Percentiles rank a stretch among this genome's conserved stretches.
These are phyloP conservation scores for Labeo rohita DNA, from an alignment of 2,113 vertebrate species.

Conservation along the genomic window DNA sequence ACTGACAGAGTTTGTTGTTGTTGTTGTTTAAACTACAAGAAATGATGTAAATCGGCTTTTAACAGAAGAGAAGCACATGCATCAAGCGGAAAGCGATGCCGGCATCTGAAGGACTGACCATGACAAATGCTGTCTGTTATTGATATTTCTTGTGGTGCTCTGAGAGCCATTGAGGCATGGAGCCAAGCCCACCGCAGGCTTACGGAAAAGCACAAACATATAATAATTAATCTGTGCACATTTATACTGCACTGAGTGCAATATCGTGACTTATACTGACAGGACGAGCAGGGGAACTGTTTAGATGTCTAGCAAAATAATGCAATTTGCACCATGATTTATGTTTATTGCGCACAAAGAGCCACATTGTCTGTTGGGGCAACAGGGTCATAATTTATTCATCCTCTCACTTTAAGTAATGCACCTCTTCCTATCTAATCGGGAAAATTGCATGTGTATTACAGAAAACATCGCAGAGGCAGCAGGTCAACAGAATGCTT, in stretches of 20 bases:
- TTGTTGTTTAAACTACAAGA: not conserved
- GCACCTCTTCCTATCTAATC: slow-evolving; percentile 6
- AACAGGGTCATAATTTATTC: slow-evolving; percentile 25
- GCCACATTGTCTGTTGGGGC: not conserved
- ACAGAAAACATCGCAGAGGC: slow-evolving; percentile 5
- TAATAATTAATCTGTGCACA: slow-evolving; percentile 32
- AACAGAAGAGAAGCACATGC: not conserved
- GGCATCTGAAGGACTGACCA: not conserved
- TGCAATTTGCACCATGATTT: slow-evolving; percentile 19
- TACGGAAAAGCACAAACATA: slow-evolving; percentile 9
- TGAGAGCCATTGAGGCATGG: not conserved
- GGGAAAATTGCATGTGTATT: slow-evolving; percentile 8
- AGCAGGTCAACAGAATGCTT: not conserved
- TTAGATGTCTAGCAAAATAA: slow-evolving; percentile 31
- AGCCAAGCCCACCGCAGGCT: slow-evolving; percentile 22
- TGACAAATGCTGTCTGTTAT: slow-evolving; percentile 6
- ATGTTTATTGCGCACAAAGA: slow-evolving; percentile 10
- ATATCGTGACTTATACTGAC: not conserved
- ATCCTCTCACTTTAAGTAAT: slow-evolving; percentile 31
- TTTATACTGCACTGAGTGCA: slow-evolving; percentile 7
- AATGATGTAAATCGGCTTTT: not conserved
- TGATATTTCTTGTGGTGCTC: slow-evolving; percentile 10
- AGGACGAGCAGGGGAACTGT: not conserved
- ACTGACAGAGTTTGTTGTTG: not conserved
- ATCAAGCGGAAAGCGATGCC: slow-evolving; percentile 23